Percentiles rank a stretch among this genome's conserved stretches.
Conservation (phyloP, 1,140 invertebrate species). For the Steinernema khuongi region DNA sequence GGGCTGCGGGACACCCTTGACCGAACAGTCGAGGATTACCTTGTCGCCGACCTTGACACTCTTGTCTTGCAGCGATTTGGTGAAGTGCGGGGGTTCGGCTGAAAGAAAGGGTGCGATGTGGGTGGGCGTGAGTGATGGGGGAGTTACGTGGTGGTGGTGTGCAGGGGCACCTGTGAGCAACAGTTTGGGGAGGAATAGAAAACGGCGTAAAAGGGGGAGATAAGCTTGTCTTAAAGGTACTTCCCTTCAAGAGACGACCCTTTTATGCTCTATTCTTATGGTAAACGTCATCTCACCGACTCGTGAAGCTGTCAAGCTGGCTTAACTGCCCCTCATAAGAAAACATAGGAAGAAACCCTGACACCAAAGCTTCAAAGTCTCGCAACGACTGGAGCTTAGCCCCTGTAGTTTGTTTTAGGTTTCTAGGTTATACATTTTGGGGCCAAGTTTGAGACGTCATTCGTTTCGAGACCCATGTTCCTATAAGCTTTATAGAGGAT, state of each 20-base stretch:
- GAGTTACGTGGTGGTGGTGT: background rate
- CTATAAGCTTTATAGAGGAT: too few species aligned
- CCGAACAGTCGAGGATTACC: constrained; percentile 59
- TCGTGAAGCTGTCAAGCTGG: too few species aligned
- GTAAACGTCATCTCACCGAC: background rate
- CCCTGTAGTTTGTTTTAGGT: too few species aligned
- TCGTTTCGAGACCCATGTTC: too few species aligned
- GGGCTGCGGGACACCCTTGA: constrained; percentile 60
- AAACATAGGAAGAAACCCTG: too few species aligned
- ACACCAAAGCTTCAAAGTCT: too few species aligned
- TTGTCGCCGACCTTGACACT: constrained; percentile 53
- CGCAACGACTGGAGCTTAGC: too few species aligned
- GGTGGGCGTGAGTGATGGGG: background rate
- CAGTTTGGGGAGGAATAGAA: background rate
- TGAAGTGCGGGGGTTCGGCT: constrained; percentile 60
- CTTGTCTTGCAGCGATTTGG: constrained; percentile 57
- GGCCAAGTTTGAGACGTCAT: too few species aligned
- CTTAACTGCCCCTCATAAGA: too few species aligned
- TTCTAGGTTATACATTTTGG: too few species aligned
- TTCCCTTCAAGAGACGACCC: background rate
- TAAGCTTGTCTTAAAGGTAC: background rate
- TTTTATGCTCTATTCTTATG: background rate
- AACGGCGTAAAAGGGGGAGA: constrained; percentile 3
- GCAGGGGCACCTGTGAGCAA: constrained; percentile 23
- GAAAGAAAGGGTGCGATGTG: constrained; percentile 31